A percentile compares a stretch with the other conserved stretches of the same genome.
Conservation (phyloP, 2,797 vertebrate genomes). For the Melopsittacus undulatus region DNA sequence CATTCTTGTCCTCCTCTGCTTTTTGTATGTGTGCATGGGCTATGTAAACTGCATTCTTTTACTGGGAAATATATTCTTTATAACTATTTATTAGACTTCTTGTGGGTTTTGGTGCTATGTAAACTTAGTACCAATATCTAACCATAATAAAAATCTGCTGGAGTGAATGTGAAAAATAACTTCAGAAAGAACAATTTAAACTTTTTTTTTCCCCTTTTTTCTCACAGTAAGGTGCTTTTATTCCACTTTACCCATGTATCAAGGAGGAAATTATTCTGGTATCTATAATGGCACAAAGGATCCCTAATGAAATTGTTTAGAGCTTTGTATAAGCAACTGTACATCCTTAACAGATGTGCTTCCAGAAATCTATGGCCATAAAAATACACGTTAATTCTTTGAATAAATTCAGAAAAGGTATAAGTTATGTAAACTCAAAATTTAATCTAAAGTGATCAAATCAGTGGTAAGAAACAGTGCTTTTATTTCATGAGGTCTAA, state of each 20-base stretch:
- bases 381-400: neutral
- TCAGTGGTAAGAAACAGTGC: neutral
- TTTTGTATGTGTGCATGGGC: neutral
- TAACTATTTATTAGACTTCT: neutral
- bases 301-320: neutral
- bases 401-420: neutral
- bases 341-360: neutral
- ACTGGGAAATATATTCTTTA: neutral
- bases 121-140: neutral
- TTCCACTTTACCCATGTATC: neutral
- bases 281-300: neutral
- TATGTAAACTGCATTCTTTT: neutral
- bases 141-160: neutral
- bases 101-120: neutral
- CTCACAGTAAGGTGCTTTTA: neutral
- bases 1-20: neutral
- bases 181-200: neutral
- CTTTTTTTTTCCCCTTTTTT: neutral
- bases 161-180: neutral
- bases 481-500: neutral
- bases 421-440: neutral
- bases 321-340: neutral
- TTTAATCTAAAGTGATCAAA: neutral
- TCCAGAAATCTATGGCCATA: neutral
- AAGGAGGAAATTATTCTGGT: neutral